A percentile compares a stretch with the other conserved stretches of the same genome.
phyloP scores from a whole-genome alignment of 2,888 invertebrate species.

The Poecilobothrus nobilitatus region DNA sequence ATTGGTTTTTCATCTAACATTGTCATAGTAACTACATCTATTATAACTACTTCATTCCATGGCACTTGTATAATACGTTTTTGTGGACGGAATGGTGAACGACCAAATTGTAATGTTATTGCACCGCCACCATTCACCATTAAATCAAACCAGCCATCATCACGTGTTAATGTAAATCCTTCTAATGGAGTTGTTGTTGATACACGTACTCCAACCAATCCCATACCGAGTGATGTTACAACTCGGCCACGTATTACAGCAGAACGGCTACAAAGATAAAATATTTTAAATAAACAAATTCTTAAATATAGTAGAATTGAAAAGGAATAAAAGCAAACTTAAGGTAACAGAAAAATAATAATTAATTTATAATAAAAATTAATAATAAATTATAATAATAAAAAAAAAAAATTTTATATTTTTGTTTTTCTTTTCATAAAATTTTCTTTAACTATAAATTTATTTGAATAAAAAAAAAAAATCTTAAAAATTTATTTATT shows the following conservation, averaged over 20 bases:
- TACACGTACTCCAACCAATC: constrained; percentile 91
- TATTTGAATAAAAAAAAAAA: constrained; percentile 11
- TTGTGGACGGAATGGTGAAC: constrained; percentile 81
- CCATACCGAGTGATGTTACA: constrained; percentile 81
- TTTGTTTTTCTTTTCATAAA: background rate
- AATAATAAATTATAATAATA: constrained; percentile 7
- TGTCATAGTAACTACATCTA: constrained; percentile 76
- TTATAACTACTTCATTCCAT: constrained; percentile 96
- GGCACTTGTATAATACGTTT: constrained; percentile 85
- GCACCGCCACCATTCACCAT: constrained; percentile 99
- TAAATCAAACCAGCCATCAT: constrained; percentile 95
- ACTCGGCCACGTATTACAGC: constrained; percentile 95
- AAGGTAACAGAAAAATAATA: constrained; percentile 4
- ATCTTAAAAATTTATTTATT: constrained; percentile 18
- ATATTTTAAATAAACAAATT: constrained; percentile 22
- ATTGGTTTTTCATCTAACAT: constrained; percentile 69
- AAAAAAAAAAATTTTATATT: constrained; percentile 9
- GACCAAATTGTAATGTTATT: constrained; percentile 87
- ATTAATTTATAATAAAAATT: constrained; percentile 18
- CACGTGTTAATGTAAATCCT: constrained; percentile 88
- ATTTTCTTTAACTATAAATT: background rate
- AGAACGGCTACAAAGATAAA: constrained; percentile 64
- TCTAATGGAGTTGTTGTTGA: constrained; percentile 89
- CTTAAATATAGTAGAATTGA: constrained; percentile 5
- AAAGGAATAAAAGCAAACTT: background rate